Percentiles rank a stretch among this genome's conserved stretches.
Conservation (phyloP, 2,113 vertebrate species). For the Microtus oregoni region DNA sequence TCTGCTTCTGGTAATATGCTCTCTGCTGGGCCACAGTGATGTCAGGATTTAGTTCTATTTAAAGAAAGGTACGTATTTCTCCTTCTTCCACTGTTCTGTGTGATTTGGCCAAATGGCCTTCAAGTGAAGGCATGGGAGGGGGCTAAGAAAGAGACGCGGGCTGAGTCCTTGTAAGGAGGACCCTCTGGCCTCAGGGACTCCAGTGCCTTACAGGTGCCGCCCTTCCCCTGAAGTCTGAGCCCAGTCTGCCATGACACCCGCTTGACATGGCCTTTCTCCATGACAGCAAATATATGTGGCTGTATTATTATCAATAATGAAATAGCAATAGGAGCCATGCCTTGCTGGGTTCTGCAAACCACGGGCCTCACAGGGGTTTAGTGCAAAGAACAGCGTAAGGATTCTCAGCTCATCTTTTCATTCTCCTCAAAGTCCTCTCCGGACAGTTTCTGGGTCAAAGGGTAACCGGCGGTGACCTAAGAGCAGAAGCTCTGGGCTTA, state of each 20-base stretch:
- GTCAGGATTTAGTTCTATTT: not conserved
- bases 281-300: not conserved
- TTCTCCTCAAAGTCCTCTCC: not conserved
- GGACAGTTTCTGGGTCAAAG: not conserved
- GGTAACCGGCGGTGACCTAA: not conserved
- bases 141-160: not conserved
- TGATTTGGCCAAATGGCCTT: not conserved
- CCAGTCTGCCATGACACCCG: not conserved
- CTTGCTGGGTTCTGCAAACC: not conserved
- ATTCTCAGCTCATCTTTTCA: not conserved
- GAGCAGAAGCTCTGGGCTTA: not conserved
- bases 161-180: not conserved
- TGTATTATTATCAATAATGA: not conserved
- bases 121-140: not conserved
- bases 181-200: not conserved
- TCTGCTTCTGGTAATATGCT: not conserved
- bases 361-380: not conserved
- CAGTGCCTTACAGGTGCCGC: no score
- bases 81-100: constrained; percentile 22
- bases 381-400: not conserved
- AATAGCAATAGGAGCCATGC: not conserved
- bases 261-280: not conserved
- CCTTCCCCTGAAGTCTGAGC: not conserved
- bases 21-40: not conserved
- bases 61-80: constrained; percentile 6